Conservation (phyloP, 1,140 invertebrate species). For the Saccostrea echinata region DNA sequence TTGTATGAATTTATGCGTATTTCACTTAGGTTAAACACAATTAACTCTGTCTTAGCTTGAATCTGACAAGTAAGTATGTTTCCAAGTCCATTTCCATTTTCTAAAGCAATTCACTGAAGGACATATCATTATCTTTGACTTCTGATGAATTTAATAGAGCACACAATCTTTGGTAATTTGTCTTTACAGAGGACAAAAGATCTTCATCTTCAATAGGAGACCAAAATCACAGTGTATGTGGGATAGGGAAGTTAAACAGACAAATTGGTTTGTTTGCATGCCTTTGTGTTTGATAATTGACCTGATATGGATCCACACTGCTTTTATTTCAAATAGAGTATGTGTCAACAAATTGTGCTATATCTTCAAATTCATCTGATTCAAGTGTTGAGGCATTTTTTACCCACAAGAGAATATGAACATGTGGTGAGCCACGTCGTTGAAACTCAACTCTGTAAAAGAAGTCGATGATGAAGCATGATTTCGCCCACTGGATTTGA, state of each 20-base stretch:
- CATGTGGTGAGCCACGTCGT: conserved; percentile 79
- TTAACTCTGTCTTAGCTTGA: no score
- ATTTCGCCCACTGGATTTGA: conserved; percentile 53
- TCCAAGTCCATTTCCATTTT: no score
- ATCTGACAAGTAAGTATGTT: no score
- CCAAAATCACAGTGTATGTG: no score
- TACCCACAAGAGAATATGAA: conserved; percentile 78
- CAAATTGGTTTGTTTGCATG: conserved; percentile 47
- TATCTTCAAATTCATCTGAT: conserved; percentile 39
- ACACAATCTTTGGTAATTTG: no score
- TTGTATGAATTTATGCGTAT: no score
- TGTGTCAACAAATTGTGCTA: conserved; percentile 53
- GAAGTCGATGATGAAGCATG: conserved; percentile 61
- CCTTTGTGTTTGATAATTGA: conserved; percentile 48
- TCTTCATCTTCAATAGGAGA: no score
- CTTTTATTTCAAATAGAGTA: conserved; percentile 27
- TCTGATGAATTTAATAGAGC: no score
- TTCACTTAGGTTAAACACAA: no score
- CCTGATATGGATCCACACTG: background rate
- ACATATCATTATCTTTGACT: no score
- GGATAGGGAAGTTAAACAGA: conserved; percentile 11
- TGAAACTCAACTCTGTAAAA: conserved; percentile 79
- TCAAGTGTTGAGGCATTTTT: conserved; percentile 70
- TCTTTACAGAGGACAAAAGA: no score
- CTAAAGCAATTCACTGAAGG: no score